Conservation (phyloP, 1,140 invertebrate species). For the Lasaia peninsularis region DNA sequence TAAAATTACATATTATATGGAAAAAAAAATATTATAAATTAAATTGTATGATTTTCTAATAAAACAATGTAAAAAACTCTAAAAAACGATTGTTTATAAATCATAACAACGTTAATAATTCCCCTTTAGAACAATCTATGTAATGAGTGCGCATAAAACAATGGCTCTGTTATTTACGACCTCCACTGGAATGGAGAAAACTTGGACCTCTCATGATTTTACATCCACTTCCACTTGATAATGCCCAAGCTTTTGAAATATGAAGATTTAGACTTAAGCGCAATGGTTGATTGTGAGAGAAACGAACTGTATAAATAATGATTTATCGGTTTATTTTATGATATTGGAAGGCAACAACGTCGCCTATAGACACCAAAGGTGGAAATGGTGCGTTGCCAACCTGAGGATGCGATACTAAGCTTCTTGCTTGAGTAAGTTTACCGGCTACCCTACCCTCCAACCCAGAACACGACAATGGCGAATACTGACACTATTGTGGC, state of each 20-base stretch:
- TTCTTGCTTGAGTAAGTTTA: no score
- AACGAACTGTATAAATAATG: not conserved
- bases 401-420: no score
- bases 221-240: slow-evolving; percentile 46
- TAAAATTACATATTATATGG: no score
- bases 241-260: slow-evolving; percentile 41
- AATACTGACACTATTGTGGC: no score
- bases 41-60: not conserved
- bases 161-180: slow-evolving; percentile 57
- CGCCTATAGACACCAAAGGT: no score
- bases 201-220: slow-evolving; percentile 42
- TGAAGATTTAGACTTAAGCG: slow-evolving; percentile 33
- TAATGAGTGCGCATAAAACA: slow-evolving; percentile 62
- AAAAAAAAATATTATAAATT: no score
- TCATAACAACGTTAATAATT: slow-evolving; percentile 45
- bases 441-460: no score
- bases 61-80: not conserved
- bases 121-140: slow-evolving; percentile 52
- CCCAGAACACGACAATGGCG: no score
- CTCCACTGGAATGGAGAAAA: slow-evolving; percentile 30
- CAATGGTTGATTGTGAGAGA: not conserved
- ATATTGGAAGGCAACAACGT: no score
- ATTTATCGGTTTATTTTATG: no score
- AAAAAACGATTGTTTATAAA: slow-evolving; percentile 34
- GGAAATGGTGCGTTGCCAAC: no score